Percentiles rank a stretch among this genome's conserved stretches.
phyloP scores from a whole-genome alignment of 2,888 invertebrate genomes.

The Caenorhabditis imperialis region DNA sequence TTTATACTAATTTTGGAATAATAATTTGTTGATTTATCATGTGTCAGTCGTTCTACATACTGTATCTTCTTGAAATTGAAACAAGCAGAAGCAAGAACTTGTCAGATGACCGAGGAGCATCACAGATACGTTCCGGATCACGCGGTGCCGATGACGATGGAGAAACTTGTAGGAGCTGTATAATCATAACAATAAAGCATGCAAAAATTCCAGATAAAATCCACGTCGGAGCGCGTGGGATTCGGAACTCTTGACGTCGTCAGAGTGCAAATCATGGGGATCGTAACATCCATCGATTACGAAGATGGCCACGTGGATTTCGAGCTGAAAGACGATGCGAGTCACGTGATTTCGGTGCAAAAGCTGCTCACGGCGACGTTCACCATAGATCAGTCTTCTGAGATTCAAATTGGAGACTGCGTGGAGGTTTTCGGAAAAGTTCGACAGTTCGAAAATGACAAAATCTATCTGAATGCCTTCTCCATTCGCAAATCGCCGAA shows the following conservation, averaged over 20 bases:
- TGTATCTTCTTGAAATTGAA: neutral
- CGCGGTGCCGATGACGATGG: conserved; percentile 7
- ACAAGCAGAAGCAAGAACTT: neutral
- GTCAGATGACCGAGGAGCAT: conserved; percentile 2
- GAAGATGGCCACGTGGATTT: too few relatives aligned
- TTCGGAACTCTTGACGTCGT: conserved; percentile 12
- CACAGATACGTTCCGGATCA: conserved; percentile 22
- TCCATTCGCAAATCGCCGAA: neutral
- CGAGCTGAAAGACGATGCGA: too few relatives aligned
- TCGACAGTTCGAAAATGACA: conserved; percentile 5
- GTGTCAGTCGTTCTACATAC: neutral
- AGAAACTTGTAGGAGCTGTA: neutral
- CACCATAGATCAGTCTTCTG: neutral
- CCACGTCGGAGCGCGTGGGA: conserved; percentile 3
- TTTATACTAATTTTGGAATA: too few relatives aligned
- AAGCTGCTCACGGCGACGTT: conserved; percentile 38
- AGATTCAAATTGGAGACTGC: conserved; percentile 1
- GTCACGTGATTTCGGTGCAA: too few relatives aligned
- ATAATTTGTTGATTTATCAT: too few relatives aligned
- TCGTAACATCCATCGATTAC: too few relatives aligned
- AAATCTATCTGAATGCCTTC: conserved; percentile 30
- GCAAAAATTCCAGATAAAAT: neutral
- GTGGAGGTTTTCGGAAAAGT: conserved; percentile 34
- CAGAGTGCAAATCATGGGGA: too few relatives aligned
- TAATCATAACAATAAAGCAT: neutral